Evolutionary conservation across 2,888 invertebrate genomes (phyloP).

Genomic region (Ichneumoninae sp.): DNA sequence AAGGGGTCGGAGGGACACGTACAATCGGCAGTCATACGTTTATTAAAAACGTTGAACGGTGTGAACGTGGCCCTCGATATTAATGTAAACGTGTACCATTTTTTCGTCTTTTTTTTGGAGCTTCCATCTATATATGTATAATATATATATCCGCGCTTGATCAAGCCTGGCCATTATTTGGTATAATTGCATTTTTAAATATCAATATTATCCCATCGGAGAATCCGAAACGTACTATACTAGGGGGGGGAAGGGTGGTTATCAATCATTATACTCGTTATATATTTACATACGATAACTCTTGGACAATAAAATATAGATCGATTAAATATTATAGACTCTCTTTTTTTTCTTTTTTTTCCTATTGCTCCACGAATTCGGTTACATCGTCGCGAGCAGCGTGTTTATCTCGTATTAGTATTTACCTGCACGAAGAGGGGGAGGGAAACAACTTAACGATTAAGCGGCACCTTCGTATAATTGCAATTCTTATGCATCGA

Average conservation of each 20-base stretch:
- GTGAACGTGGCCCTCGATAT: conserved; percentile 17
- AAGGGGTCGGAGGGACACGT: conserved; percentile 32
- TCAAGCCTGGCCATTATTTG: conserved; percentile 73
- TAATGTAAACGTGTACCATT: conserved; percentile 36
- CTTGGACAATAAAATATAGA: conserved; percentile 72
- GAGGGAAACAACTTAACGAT: conserved; percentile 45
- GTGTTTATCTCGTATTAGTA: conserved; percentile 24
- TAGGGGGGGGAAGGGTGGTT: conserved; percentile 4
- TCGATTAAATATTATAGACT: conserved; percentile 70
- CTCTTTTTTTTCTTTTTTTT: conserved; percentile 53
- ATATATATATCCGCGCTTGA: conserved; percentile 45
- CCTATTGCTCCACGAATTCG: conserved; percentile 56
- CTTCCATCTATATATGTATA: conserved; percentile 49
- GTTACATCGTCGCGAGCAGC: conserved; percentile 55
- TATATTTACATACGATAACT: conserved; percentile 75
- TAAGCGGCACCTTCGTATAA: conserved; percentile 63
- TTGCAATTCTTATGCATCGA: conserved; percentile 58
- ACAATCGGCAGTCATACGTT: conserved; percentile 1
- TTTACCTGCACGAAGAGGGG: conserved; percentile 17
- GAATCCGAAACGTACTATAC: conserved; percentile 58
- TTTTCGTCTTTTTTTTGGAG: conserved; percentile 5
- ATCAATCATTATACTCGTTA: conserved; percentile 30
- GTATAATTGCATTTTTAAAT: conserved; percentile 77
- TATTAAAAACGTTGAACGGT: conserved; percentile 13
- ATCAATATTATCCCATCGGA: conserved; percentile 65